Percentiles rank a stretch among this genome's conserved stretches.
Conservation (phyloP, 2,888 invertebrate species). For the Caenorhabditis sulstoni region DNA sequence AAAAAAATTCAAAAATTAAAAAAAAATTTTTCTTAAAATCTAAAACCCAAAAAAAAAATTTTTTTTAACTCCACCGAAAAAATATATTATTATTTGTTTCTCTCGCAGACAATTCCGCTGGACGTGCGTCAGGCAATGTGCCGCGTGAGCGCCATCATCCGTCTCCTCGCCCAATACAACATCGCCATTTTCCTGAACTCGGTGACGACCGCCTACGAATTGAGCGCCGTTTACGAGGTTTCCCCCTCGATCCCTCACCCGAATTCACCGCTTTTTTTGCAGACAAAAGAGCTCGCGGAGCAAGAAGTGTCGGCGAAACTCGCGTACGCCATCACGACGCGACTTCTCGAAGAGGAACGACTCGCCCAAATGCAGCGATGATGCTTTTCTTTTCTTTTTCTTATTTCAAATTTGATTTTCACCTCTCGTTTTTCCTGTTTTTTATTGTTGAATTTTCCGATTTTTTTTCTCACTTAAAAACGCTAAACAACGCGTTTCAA, state of each 20-base stretch:
- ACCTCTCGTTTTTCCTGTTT: constrained; percentile 3
- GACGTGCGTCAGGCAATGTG: constrained; percentile 90
- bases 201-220: constrained; percentile 90
- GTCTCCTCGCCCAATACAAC: constrained; percentile 89
- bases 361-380: constrained; percentile 11
- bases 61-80: not conserved
- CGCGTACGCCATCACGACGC: constrained; percentile 50
- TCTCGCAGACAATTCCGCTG: constrained; percentile 85
- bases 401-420: too few species aligned
- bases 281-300: constrained; percentile 55
- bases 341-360: constrained; percentile 31
- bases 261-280: constrained; percentile 11
- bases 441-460: constrained; percentile 35
- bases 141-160: constrained; percentile 91
- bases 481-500: too few species aligned
- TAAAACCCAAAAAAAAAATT: constrained; percentile 7
- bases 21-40: not conserved
- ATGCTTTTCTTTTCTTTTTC: too few species aligned
- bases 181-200: constrained; percentile 94
- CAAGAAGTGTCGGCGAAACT: constrained; percentile 53
- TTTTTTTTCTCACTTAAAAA: not conserved
- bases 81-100: not conserved
- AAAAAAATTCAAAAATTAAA: not conserved
- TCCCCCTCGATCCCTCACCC: too few species aligned
- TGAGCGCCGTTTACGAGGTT: constrained; percentile 83